Base-by-base conservation (phyloP, 2,797 vertebrate species). In the Scleropages formosus region DNA sequence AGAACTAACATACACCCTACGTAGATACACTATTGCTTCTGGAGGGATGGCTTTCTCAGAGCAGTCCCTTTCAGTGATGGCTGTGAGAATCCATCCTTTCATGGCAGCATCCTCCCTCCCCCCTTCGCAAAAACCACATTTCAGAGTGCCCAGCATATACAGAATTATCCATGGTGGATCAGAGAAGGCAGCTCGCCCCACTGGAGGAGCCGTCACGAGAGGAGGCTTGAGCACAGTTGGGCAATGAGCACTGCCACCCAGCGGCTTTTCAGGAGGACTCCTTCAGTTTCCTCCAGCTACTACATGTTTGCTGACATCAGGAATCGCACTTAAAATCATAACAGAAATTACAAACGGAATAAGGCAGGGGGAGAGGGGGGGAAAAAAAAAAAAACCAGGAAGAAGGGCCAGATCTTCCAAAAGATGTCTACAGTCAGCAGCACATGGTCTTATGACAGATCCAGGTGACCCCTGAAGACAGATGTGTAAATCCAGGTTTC, bases 121-220 rank as follows among this genome's bases (percentile, higher is more conserved):
- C 49, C 27, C 66, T n/a, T 6, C 59, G 24, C 10, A n/a, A 10
- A 51, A 6, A 24, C 22, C 69, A 12, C 12, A 67, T 56, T 46
- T 46, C 27, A 64, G 64, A 69, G 20, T 64, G 46, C 58, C 53
- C 39, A 47, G 56, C 51, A 73, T 46, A 53, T 59, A 75, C 39
- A 13, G 56, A 75, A 69, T 75, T 51, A 61, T 76, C 67, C 67
- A 76, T 58, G 46, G 75, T 18, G 9, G 58, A 61, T 63, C 47
- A 39, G 31, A 49, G 13, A 16, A 47, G 8, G 74, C 31, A 4
- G 44, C 66, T 49, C 24, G 69, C 66, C 47, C n/a, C 10, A 47
- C n/a, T 7, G 24, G 46, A 53, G 53, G 18, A 59, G 18, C 7
- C 6, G 4, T 27, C 24, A 4, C 74, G 31, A 22, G 15, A 59